Percentiles rank a stretch among this genome's conserved stretches.
Evolutionary conservation across 2,113 vertebrate species (phyloP).

Genomic region (Vimba vimba): DNA sequence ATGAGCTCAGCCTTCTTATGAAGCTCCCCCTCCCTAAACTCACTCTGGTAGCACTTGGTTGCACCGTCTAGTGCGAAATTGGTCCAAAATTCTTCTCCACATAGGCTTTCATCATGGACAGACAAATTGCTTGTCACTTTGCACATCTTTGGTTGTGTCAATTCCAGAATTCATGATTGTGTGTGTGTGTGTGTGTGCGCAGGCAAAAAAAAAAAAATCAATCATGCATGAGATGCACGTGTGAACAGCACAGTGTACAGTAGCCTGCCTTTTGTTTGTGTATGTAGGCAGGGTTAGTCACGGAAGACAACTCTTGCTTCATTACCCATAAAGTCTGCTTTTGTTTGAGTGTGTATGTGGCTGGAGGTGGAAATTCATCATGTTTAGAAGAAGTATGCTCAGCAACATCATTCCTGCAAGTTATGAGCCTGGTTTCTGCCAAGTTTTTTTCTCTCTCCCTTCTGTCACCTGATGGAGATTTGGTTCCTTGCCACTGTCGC

Average conservation of each 20-base stretch:
- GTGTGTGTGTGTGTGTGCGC: neutral
- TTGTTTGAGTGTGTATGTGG: neutral
- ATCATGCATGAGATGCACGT: slow-evolving; percentile 35
- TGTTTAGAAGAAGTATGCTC: neutral
- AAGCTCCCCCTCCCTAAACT: neutral
- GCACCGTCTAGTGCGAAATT: neutral
- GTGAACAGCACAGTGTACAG: neutral
- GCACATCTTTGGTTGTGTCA: neutral
- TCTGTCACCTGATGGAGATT: no score
- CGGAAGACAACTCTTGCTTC: slow-evolving; percentile 37
- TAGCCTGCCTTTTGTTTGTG: slow-evolving; percentile 20
- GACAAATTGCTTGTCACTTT: neutral
- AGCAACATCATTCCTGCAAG: slow-evolving; percentile 5
- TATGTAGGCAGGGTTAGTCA: slow-evolving; percentile 15
- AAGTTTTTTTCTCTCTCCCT: no score
- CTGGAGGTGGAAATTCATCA: neutral
- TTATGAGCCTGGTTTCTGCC: neutral
- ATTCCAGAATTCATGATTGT: neutral
- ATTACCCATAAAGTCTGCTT: slow-evolving; percentile 22
- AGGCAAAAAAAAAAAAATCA: neutral
- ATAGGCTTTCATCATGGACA: neutral
- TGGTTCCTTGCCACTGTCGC: no score
- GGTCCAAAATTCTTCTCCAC: neutral
- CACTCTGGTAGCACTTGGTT: neutral
- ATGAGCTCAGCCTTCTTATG: neutral